Conservation (phyloP, 1,140 invertebrate genomes). For the Ctenoplectra terminalis region DNA sequence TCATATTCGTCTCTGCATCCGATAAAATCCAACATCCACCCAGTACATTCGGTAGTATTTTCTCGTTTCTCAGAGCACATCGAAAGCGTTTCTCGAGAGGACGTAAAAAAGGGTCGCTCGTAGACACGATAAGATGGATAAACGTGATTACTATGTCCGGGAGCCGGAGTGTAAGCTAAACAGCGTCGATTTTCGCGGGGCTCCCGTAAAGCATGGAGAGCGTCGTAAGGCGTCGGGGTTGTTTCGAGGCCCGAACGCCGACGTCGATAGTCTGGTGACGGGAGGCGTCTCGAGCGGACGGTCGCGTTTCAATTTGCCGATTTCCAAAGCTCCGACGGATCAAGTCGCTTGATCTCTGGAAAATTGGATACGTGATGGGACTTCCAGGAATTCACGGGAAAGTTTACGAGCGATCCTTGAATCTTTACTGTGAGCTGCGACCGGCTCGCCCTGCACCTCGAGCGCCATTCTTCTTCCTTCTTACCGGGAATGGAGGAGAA, state of each 20-base stretch:
- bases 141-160: background rate
- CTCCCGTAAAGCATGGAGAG: background rate
- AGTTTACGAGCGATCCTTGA: conserved; percentile 74
- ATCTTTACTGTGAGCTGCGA: conserved; percentile 60
- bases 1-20: background rate
- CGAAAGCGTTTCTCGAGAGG: background rate
- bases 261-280: conserved; percentile 37
- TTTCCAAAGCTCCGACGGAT: conserved; percentile 75
- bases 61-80: no score
- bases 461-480: conserved; percentile 37
- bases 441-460: conserved; percentile 34
- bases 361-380: conserved; percentile 82
- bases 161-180: background rate
- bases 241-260: conserved; percentile 18
- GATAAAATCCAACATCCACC: background rate
- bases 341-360: conserved; percentile 77
- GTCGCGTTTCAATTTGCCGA: conserved; percentile 73
- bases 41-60: background rate
- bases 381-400: conserved; percentile 70
- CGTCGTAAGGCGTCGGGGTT: background rate
- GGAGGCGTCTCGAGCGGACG: conserved; percentile 35
- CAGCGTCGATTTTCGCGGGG: background rate
- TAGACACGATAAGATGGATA: background rate
- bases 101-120: background rate
- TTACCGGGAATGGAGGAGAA: background rate